A percentile compares a stretch with the other conserved stretches of the same genome.
Conservation (phyloP, 53 echinoderm and acorn worm genomes). For the Stichopus horrens region DNA sequence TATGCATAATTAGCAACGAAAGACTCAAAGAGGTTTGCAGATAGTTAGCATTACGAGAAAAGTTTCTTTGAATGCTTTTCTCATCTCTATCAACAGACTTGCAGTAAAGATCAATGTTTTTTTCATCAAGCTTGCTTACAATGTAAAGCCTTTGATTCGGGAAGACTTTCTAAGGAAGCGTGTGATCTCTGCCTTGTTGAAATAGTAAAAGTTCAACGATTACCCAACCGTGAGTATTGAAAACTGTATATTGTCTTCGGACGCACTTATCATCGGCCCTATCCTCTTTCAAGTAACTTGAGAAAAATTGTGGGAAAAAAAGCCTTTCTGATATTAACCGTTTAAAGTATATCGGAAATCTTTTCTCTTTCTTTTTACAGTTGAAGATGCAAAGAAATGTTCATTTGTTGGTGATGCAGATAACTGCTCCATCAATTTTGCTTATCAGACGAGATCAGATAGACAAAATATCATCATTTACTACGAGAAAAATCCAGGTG, state of each 20-base stretch:
- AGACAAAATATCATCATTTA: not conserved
- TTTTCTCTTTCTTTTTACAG: slow-evolving; percentile 19
- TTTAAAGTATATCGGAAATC: not conserved
- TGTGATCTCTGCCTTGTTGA: slow-evolving; percentile 58
- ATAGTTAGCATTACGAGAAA: not conserved
- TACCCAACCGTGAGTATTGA: slow-evolving; percentile 16
- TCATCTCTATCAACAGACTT: slow-evolving; percentile 37
- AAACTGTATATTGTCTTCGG: not conserved
- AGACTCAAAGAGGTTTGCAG: too few relatives aligned
- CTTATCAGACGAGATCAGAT: not conserved
- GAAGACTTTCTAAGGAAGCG: slow-evolving; percentile 53
- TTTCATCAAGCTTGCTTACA: slow-evolving; percentile 62
- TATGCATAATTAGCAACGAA: too few relatives aligned
- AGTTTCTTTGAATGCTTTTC: not conserved
- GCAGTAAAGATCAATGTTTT: slow-evolving; percentile 54
- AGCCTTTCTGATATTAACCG: not conserved
- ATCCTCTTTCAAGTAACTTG: not conserved
- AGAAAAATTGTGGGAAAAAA: too few relatives aligned
- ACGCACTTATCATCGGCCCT: not conserved
- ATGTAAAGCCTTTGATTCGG: slow-evolving; percentile 52
- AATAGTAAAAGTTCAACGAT: slow-evolving; percentile 27
- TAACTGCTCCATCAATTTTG: slow-evolving; percentile 55
- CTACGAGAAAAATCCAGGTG: slow-evolving; percentile 22
- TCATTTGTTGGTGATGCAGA: slow-evolving; percentile 20
- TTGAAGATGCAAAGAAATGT: slow-evolving; percentile 28